phyloP scores from a whole-genome alignment of 2,113 vertebrate species.

The Porphyrio hochstetteri region DNA sequence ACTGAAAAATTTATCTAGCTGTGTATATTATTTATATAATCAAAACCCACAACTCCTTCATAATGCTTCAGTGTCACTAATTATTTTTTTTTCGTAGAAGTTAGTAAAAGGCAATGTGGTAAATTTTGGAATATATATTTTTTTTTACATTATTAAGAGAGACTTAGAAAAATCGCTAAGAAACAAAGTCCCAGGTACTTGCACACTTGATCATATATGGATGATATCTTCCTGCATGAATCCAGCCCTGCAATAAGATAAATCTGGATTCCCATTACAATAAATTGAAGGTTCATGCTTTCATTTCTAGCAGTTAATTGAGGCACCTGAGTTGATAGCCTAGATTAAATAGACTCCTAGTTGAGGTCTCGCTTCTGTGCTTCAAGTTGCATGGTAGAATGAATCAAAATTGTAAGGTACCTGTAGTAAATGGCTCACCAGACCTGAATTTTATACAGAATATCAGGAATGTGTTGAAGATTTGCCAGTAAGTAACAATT shows the following conservation, averaged over 20 bases:
- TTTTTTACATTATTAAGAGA: background rate
- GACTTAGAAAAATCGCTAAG: background rate
- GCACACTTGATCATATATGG: background rate
- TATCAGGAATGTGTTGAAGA: background rate
- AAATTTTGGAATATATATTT: background rate
- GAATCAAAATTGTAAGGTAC: slow-evolving; percentile 14
- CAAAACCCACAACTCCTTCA: background rate
- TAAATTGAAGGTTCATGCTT: slow-evolving; percentile 20
- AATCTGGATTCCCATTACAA: slow-evolving; percentile 1
- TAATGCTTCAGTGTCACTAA: background rate
- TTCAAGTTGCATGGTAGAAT: slow-evolving; percentile 12
- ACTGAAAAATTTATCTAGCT: background rate
- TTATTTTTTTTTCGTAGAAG: background rate
- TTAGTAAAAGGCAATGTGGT: background rate
- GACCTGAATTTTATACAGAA: background rate
- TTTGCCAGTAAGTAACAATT: background rate
- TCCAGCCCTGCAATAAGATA: background rate
- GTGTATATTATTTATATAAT: background rate
- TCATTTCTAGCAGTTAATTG: slow-evolving; percentile 51
- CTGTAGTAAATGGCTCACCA: background rate
- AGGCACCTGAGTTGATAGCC: background rate
- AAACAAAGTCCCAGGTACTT: background rate
- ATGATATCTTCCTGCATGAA: background rate
- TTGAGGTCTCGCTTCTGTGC: slow-evolving; percentile 23
- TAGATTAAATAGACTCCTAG: slow-evolving; percentile 33